Base-by-base conservation (phyloP, 2,797 vertebrate species). In the Heterohyrax brucei region DNA sequence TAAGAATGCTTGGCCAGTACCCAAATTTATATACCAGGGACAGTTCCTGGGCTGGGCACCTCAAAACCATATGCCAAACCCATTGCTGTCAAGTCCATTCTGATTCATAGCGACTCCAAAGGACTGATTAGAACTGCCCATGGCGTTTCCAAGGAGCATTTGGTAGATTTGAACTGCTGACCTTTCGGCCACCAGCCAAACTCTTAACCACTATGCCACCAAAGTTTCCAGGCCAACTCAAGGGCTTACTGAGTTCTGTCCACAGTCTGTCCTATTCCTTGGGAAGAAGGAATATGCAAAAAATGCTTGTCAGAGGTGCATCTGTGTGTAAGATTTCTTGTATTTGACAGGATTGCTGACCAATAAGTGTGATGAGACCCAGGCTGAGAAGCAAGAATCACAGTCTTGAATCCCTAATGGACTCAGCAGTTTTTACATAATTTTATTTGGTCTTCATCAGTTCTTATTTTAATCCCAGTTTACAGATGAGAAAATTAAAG, bases 401-500 rank as follows among this genome's bases (percentile, higher is more conserved):
- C 4, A 75, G 48, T 61, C 46, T 10, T 30, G 48, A 87, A 64
- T 76, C 53, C 39, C 33, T 61, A 21, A 14, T 14, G n/a, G 33
- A 56, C 16, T 88, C 28, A 39, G 44, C 28, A 33, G 39, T 86
- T 93, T 88, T 89, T 73, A 70, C 75, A 44, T 73, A 18, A 28
- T 61, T 86, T 66, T 76, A 64, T 78, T 87, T 81, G 12, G 14
- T n/a, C 39, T 81, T 89, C 18, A 61, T 66, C 19, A 75, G 7
- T 94, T 84, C 61, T 89, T 75, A 66, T 66, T 92, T 88, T 84
- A 89, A 2, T 83, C 18, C 66, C 59, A 24, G 96, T 82, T 92
- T 76, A 79, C 81, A 96, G 46, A 61, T 73, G 77, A 93, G 53
- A 56, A 85, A 89, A 62, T 26, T 76, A 73, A 95, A 85, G 77